These are phyloP conservation scores for Galerucella calmariensis DNA, from an alignment of 2,888 invertebrate species.

Conservation along the genomic window DNA sequence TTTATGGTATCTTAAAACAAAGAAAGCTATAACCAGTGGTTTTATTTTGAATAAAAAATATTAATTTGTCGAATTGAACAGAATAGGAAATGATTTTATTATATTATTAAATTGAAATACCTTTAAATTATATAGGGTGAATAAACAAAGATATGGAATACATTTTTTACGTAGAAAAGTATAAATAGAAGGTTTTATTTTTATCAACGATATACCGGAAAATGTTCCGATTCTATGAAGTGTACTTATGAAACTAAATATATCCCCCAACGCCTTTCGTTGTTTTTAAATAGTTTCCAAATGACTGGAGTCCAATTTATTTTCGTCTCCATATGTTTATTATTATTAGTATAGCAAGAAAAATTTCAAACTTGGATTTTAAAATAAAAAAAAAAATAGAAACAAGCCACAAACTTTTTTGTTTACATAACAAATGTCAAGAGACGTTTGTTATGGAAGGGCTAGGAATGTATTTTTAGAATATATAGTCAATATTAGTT, in stretches of 20 bases:
- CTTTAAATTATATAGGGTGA: too few species aligned
- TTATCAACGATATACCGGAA: background rate
- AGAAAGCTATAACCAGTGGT: background rate
- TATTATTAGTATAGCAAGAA: conserved; percentile 5
- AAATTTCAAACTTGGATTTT: conserved; percentile 2
- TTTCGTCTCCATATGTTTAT: background rate
- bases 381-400: background rate
- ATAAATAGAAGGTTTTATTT: conserved; percentile 4
- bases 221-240: conserved; percentile 6
- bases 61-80: background rate
- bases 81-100: too few species aligned
- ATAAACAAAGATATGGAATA: too few species aligned
- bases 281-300: background rate
- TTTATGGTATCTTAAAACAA: background rate
- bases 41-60: background rate
- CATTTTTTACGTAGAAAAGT: background rate
- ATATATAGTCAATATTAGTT: too few species aligned
- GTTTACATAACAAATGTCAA: background rate
- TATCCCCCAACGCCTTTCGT: conserved; percentile 7
- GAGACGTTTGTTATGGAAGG: background rate
- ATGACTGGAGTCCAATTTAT: background rate
- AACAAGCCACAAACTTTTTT: background rate
- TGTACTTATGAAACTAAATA: conserved; percentile 2
- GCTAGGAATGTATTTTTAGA: too few species aligned
- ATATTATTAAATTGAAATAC: too few species aligned